Evolutionary conservation across 2,113 vertebrate species (phyloP).

Genomic region (Elephas maximus): DNA sequence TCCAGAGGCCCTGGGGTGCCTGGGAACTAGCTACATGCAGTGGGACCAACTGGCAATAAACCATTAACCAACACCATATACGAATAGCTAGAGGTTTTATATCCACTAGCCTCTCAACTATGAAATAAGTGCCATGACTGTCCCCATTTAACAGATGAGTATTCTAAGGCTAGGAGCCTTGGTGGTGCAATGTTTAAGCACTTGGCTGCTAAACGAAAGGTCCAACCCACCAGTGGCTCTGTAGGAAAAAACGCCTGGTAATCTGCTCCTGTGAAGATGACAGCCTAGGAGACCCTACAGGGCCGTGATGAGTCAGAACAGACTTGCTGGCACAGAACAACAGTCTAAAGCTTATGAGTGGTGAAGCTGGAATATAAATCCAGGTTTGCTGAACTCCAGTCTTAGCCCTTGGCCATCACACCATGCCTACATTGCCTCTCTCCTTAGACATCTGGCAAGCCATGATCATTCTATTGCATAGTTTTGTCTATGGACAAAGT

Average conservation of each 20-base stretch:
- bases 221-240: not conserved
- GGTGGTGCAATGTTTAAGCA: not conserved
- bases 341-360: not conserved
- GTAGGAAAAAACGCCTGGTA: not conserved
- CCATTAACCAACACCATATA: not conserved
- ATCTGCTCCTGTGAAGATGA: not conserved
- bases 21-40: not conserved
- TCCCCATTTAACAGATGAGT: not conserved
- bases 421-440: not conserved
- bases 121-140: not conserved
- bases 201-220: not conserved
- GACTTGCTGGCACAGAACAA: not conserved
- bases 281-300: not conserved
- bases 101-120: not conserved
- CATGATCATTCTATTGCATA: not conserved
- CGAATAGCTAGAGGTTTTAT: not conserved
- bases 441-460: not conserved
- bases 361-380: not conserved
- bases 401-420: not conserved
- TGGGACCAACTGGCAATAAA: constrained; percentile 7
- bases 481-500: not conserved
- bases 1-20: not conserved
- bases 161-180: not conserved
- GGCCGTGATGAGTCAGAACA: not conserved
- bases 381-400: not conserved